These are phyloP conservation scores for Chondrilla cf. caribensis DNA, from an alignment of 37 sponge, comb jelly and placozoan species.

Conservation along the genomic window DNA sequence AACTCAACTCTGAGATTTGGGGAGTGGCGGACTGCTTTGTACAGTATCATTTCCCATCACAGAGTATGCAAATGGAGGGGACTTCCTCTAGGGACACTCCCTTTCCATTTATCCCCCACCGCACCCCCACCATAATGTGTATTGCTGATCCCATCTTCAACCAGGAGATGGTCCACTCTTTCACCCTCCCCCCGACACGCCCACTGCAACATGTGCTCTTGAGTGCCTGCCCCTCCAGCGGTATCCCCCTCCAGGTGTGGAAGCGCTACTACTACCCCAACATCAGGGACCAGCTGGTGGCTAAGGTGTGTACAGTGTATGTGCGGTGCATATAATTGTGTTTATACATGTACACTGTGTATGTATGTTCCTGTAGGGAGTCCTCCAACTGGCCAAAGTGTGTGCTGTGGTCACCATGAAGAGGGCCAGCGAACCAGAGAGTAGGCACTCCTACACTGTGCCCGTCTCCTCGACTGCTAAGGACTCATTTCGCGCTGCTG, in stretches of 20 bases:
- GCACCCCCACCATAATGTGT: constrained; percentile 62
- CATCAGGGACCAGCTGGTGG: constrained; percentile 84
- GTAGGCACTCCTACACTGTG: constrained; percentile 42
- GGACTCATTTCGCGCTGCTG: background rate
- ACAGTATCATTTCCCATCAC: constrained; percentile 78
- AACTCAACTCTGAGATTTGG: constrained; percentile 55
- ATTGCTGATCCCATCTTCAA: constrained; percentile 53
- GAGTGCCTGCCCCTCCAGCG: constrained; percentile 20
- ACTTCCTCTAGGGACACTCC: background rate
- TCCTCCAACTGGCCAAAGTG: constrained; percentile 72
- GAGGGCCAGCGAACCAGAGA: background rate
- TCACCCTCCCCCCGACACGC: constrained; percentile 18
- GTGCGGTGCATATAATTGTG: background rate
- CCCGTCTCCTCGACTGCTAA: constrained; percentile 40
- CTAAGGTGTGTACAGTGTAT: constrained; percentile 50
- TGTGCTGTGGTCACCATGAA: constrained; percentile 79
- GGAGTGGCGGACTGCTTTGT: constrained; percentile 89
- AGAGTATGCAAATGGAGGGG: background rate
- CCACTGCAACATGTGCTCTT: constrained; percentile 52
- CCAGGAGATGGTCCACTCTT: constrained; percentile 44
- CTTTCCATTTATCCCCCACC: constrained; percentile 17
- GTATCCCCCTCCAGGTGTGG: constrained; percentile 88
- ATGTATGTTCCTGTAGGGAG: constrained; percentile 52
- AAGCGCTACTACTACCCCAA: constrained; percentile 89
- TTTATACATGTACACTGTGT: background rate